These are phyloP conservation scores for Cantharis lateralis DNA, from an alignment of 2,888 invertebrate genomes.

Conservation along the genomic window DNA sequence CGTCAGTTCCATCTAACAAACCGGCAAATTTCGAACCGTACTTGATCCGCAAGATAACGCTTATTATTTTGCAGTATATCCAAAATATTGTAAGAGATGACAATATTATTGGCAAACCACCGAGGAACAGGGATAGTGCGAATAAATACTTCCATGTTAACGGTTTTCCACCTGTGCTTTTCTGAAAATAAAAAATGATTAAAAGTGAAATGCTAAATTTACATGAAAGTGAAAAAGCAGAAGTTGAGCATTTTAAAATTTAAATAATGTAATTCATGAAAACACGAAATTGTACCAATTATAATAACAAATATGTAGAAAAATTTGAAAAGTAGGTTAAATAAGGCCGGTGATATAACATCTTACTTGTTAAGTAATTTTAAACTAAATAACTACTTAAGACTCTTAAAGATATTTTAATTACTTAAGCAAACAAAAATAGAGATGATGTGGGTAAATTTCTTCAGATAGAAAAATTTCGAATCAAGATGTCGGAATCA, in stretches of 20 bases:
- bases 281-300: background rate
- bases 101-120: background rate
- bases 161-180: background rate
- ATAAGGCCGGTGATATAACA: background rate
- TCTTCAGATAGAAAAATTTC: background rate
- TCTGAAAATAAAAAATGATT: background rate
- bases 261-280: background rate
- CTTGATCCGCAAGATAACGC: background rate
- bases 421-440: background rate
- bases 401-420: background rate
- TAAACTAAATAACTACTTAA: background rate
- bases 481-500: background rate
- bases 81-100: background rate
- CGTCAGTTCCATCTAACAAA: background rate
- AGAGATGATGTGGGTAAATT: background rate
- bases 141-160: background rate
- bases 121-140: background rate
- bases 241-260: background rate
- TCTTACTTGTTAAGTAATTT: background rate
- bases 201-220: too few species aligned
- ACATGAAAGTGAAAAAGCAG: too few species aligned
- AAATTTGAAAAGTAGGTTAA: background rate
- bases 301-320: background rate
- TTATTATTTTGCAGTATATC: conserved; percentile 1
- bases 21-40: background rate